Evolutionary conservation across 92 coral and sea anemone genomes (phyloP), one percentile per base, ranked within the genome.

Genomic region (Muricea muricata): DNA sequence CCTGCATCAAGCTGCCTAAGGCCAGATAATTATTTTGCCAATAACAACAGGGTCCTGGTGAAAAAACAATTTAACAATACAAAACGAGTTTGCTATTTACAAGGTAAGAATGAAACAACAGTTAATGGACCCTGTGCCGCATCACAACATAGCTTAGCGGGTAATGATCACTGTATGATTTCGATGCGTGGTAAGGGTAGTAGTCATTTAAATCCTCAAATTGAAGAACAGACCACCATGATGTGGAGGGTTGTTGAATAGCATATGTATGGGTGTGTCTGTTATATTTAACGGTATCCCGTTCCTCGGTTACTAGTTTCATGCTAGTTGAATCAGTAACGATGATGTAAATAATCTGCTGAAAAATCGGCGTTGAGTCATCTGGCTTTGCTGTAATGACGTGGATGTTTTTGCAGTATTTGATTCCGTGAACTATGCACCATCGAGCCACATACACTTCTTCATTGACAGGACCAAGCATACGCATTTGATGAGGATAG

Each of bases 391-490:
- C 65, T 4, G 65, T 12, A 3, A 55, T 18, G 24, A 55, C 24
- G 4, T 4, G 65, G 24, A 55, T 3, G 28, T 55, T 55, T 25
- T 55, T 55, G 4, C 65, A 18, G 13, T 55, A 55, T 12, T 55
- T 55, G 65, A 25, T 55, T 55, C 65, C 13, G 28, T 55, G 65
- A 55, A 55, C 65, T 3, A 55, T 55, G 28, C 65, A 55, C 65
- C 65, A 55, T 25, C 4, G 21, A 25, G 65, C 65, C 28, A 55
- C 65, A 55, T 55, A 55, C 21, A 55, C 65, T 25, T 55, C 65
- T 18, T 55, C 65, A 18, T n/a, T n/a, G n/a, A n/a, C n/a, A n/a
- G n/a, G n/a, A n/a, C n/a, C 77, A 70, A 70, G 77, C 52, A 70
- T 33, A 33, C 77, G 77, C 23, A n/a, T n/a, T n/a, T n/a, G n/a